Evolutionary conservation across 1,140 invertebrate species (phyloP), one percentile per base, ranked within the genome.

Genomic region (Calliopsis andreniformis): DNA sequence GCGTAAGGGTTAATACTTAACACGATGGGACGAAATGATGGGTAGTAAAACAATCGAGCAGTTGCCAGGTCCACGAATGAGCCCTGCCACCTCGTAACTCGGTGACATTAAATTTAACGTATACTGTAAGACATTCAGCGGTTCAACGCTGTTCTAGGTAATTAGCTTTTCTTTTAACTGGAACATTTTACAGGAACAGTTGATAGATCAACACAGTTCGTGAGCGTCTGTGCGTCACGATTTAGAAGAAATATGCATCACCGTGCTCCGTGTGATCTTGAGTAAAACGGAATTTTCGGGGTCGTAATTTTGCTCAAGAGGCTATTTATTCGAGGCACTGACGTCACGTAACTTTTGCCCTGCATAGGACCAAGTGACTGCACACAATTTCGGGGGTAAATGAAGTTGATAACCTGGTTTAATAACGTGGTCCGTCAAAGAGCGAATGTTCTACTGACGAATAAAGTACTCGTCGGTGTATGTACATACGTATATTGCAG

Each of bases 1-100:
- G 42, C 30, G 43, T 49, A 47, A 53, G 51, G 76, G 67, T 80
- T 80, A 66, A 67, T 80, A 73, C 76, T 77, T 71, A 70, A 62
- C 47, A 58, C 45, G 39, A 47, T 39, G 73, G 23, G 28, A 23
- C 58, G 61, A 20, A 55, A 70, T 32, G 43, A 75, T 14, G 56
- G 58, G 42, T 53, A 42, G 45, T 63, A 66, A 76, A 76, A 61
- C 47, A 55, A 76, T 64, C 70, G 49, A 59, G 32, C 35, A 12
- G 12, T 16, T n/a, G 42, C 2, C 32, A 16, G 32, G 32, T 35
- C 20, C 67, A 10, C 16, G 53, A 23, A 59, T 59, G 28, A 69
- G 55, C 53, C 16, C 30, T 39, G 18, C 18, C 5, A 7, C 16
- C 30, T 16, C 28, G 14, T n/a, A 20, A 56, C 4, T 23, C 49